Base-by-base conservation (phyloP, 2,888 invertebrate species). In the Sicus ferrugineus region DNA sequence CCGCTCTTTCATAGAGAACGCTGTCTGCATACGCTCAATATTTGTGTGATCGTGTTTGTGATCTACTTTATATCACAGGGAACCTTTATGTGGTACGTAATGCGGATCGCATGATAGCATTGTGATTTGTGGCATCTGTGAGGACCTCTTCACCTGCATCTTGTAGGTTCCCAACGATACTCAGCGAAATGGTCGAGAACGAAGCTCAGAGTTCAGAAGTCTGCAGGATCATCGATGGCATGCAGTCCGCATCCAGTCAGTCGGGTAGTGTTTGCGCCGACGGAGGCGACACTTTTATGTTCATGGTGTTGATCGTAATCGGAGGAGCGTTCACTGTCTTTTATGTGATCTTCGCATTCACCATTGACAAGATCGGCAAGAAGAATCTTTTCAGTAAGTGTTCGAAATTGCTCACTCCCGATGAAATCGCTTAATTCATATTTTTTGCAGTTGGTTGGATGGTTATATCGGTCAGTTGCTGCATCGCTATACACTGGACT, bases 251-350 rank as follows among this genome's bases (percentile, higher is more conserved):
- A 2, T 50, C 30, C 21, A 42, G 56, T 19, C 52, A 54, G 0
- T 56, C 50, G 1, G 63, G 11, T 2, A 71, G 70, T 9, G 75
- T 70, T 26, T 91, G 91, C 76, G 83, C 85, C 31, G 86, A 87
- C 38, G 84, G 86, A 0, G 88, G 91, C 72, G 90, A 91, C 78
- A 83, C 87, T 0, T 84, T 85, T 0, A 90, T 91, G 2, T 92
- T 92, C 78, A 84, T 88, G 76, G 89, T 89, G 61, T 89, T 92
- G 61, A 87, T 92, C 72, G 87, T 88, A 72, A 90, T 92, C 75
- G 92, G 92, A 0, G 85, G 87, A 0, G 88, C 89, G 5, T 91
- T 91, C 77, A 87, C 90, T 28, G 77, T 90, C 0, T 89, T 90
- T 78, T 92, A 91, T 80, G 78, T 90, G 38, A 76, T 89, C 26